These are phyloP conservation scores for Phasianus colchicus DNA, from an alignment of 2,113 vertebrate species.

Conservation along the genomic window DNA sequence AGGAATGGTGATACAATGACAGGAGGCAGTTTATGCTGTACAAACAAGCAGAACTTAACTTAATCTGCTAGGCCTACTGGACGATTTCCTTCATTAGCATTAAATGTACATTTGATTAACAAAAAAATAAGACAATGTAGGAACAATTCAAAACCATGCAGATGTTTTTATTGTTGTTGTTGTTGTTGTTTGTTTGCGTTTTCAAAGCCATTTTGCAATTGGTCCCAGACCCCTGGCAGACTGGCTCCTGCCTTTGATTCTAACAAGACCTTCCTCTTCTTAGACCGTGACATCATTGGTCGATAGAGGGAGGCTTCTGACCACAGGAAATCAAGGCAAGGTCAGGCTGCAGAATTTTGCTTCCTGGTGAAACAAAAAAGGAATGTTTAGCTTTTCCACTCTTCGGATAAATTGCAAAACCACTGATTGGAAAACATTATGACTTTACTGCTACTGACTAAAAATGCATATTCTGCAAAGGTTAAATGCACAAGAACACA, in stretches of 20 bases:
- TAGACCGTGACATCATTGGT: background rate
- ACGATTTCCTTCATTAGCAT: background rate
- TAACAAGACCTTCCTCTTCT: background rate
- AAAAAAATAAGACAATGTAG: background rate
- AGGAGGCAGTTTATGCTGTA: background rate
- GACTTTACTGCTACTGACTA: background rate
- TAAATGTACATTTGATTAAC: background rate
- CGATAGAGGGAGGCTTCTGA: conserved; percentile 66
- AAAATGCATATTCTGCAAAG: background rate
- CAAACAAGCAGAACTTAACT: background rate
- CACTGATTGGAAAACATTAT: background rate
- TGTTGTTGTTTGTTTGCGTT: background rate
- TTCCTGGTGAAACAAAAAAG: background rate
- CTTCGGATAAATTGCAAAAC: background rate
- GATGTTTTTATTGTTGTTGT: background rate
- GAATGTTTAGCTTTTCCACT: background rate
- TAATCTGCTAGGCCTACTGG: background rate
- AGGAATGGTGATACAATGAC: background rate
- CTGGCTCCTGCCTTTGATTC: background rate
- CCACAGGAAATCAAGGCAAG: background rate
- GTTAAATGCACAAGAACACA: accelerated
- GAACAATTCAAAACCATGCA: background rate
- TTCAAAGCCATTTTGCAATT: background rate
- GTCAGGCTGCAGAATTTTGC: background rate
- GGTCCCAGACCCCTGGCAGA: background rate